Evolutionary conservation across 2,888 invertebrate species (phyloP), one percentile per base, ranked within the genome.

Genomic region (Cynaeus angustus): DNA sequence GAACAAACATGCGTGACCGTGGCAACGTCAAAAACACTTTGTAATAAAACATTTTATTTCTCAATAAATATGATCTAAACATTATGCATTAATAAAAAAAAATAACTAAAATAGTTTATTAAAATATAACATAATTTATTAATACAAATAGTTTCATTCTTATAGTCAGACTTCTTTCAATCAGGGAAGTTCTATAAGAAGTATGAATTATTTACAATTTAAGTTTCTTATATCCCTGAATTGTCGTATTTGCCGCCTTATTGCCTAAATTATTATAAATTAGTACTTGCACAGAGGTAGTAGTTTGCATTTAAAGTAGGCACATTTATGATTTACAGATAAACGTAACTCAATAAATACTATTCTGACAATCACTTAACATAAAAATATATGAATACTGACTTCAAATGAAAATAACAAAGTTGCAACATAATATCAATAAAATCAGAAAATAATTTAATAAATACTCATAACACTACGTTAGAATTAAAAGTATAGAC

Each of bases 211-310:
- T 66, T 59, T 70, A 70, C 58, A 69, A 12, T 38, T 21, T 41
- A 45, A 55, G 41, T 58, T 43, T 50, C 41, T 62, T 28, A 56
- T 46, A 41, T 70, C 70, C 70, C 70, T 70, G 70, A 70, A 66
- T 38, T 37, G 45, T 69, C 21, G 10, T 55, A 46, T 56, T 65
- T 52, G 21, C 28, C 14, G 48, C 26, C 62, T 61, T 68, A 61
- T 33, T 43, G 28, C 52, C 61, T 58, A 66, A 30, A 53, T 62
- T 45, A 59, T 61, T 16, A 43, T 71, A 53, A 71, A 72, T 69
- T 72, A 72, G 72, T 72, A 71, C 68, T 71, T 71, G 65, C 55
- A 66, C 55, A 66, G 72, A 72, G 72, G 72, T 72, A 72, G 72
- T 66, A 66, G 72, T 72, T 72, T 72, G 66, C 71, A 53, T 59